Percentiles rank a stretch among this genome's conserved stretches.
Evolutionary conservation across 92 coral and sea anemone genomes (phyloP).

Genomic region (Epizoanthus stellaris): DNA sequence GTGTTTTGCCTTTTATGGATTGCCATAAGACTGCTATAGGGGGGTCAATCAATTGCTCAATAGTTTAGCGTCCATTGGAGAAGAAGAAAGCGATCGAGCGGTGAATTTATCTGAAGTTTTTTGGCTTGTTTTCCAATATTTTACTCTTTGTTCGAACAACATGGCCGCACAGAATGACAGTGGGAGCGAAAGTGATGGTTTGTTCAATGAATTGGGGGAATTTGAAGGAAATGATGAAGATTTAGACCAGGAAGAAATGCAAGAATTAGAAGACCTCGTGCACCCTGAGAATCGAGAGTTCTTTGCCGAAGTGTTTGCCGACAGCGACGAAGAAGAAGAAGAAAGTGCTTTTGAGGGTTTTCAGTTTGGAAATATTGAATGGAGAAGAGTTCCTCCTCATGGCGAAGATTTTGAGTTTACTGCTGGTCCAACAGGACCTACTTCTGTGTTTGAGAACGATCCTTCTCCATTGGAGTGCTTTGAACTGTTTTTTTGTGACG

Average conservation of each 20-base stretch:
- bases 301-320: conserved; percentile 1
- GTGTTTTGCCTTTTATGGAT: conserved; percentile 12
- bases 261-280: conserved; percentile 17
- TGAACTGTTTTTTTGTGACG: conserved; percentile 21
- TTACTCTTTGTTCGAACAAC: conserved; percentile 13
- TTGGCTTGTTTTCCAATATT: neutral
- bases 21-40: conserved; percentile 1
- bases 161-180: neutral
- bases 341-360: conserved; percentile 7
- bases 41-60: conserved; percentile 29
- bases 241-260: conserved; percentile 9
- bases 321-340: conserved; percentile 7
- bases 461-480: conserved; percentile 18
- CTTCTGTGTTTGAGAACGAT: conserved; percentile 12
- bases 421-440: conserved; percentile 13
- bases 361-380: conserved; percentile 12
- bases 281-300: conserved; percentile 13
- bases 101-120: neutral
- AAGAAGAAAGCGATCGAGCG: neutral
- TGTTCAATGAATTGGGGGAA: conserved; percentile 2
- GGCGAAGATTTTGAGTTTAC: neutral
- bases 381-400: conserved; percentile 18
- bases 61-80: neutral
- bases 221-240: conserved; percentile 1
- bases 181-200: conserved; percentile 5